These are phyloP conservation scores for Chaitophorus viminalis DNA, from an alignment of 2,888 invertebrate genomes.

Conservation along the genomic window DNA sequence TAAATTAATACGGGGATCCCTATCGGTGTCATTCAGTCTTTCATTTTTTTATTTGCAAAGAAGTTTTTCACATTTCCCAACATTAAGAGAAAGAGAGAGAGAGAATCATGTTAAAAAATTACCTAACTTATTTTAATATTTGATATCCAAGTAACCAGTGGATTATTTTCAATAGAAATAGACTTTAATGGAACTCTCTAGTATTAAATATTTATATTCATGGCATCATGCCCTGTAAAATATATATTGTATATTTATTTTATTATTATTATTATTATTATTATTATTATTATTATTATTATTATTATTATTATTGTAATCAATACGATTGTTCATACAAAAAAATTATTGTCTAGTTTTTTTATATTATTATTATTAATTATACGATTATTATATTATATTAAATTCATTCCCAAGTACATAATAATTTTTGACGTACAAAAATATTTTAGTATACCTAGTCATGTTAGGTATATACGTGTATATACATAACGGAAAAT, in stretches of 20 bases:
- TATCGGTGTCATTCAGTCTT: no score
- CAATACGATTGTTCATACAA: constrained; percentile 40
- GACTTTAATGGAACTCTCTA: not conserved
- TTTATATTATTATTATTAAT: constrained; percentile 3
- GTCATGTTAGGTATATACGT: no score
- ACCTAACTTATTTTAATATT: not conserved
- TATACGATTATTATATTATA: not conserved
- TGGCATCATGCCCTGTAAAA: not conserved
- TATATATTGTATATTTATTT: not conserved
- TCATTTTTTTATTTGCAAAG: no score
- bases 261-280: constrained; percentile 28
- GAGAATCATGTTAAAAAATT: no score
- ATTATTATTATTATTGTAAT: constrained; percentile 3
- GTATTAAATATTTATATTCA: not conserved
- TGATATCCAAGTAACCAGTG: not conserved
- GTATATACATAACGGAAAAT: constrained; percentile 18
- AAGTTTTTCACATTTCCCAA: no score
- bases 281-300: constrained; percentile 18
- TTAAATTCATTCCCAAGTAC: constrained; percentile 47
- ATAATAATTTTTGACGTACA: constrained; percentile 55
- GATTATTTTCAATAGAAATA: not conserved
- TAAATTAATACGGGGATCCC: no score
- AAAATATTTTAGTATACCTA: constrained; percentile 51
- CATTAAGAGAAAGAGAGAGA: no score
- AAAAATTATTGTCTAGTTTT: constrained; percentile 47